phyloP scores from a whole-genome alignment of 2,113 vertebrate genomes.

The Alectura lathami region DNA sequence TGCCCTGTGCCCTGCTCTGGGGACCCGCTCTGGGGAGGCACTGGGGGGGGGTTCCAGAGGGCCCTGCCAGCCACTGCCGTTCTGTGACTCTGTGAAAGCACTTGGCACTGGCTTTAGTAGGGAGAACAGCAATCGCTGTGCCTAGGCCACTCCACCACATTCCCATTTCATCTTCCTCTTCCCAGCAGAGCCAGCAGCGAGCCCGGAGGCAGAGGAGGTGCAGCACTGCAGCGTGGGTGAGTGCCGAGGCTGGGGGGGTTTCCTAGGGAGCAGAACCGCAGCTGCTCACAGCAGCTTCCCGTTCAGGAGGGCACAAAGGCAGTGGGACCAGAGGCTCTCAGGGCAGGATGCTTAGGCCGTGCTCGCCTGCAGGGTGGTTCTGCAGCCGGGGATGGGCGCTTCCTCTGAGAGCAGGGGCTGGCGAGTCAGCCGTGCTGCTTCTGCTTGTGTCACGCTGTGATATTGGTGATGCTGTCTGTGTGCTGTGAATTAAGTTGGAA shows the following conservation, averaged over 20 bases:
- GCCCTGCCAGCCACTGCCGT: no score
- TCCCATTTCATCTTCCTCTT: neutral
- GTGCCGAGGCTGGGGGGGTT: no score
- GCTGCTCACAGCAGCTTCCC: no score
- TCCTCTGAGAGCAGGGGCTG: fast-evolving
- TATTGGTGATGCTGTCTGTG: fast-evolving
- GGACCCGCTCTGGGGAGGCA: no score
- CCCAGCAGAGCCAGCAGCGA: neutral
- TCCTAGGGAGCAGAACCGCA: no score
- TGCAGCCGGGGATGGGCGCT: neutral
- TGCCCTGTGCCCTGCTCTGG: no score
- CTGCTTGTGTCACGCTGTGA: fast-evolving
- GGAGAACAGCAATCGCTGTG: neutral
- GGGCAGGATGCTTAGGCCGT: neutral
- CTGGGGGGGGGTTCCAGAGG: no score
- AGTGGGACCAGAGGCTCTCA: neutral
- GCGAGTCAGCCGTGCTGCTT: neutral
- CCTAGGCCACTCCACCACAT: neutral
- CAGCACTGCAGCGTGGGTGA: neutral
- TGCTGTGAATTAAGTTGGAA: neutral
- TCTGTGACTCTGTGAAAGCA: no score
- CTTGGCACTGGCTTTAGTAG: neutral
- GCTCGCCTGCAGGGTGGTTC: neutral
- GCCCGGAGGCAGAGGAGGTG: neutral
- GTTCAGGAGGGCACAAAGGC: no score